A percentile compares a stretch with the other conserved stretches of the same genome.
Conservation (phyloP, 1,140 invertebrate species). For the Anastatus disparis region DNA sequence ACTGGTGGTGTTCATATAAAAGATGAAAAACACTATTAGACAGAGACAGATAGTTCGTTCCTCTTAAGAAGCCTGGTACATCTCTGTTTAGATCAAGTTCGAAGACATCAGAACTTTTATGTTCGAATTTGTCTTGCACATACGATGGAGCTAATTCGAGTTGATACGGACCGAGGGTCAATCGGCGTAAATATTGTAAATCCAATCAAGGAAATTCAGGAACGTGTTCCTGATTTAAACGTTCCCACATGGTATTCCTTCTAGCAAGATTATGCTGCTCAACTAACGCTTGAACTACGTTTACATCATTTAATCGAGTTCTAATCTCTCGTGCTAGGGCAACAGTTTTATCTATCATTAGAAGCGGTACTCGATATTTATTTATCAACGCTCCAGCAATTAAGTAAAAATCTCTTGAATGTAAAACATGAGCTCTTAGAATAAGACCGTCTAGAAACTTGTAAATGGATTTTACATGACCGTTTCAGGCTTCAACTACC, state of each 20-base stretch:
- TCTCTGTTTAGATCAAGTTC: conserved; percentile 12
- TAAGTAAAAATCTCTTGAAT: conserved; percentile 22
- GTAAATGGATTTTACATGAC: conserved; percentile 23
- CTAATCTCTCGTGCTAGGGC: background rate
- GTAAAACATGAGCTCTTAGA: background rate
- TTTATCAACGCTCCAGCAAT: conserved; percentile 31
- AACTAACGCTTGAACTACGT: background rate
- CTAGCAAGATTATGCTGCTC: background rate
- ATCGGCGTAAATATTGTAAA: background rate
- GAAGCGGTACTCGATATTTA: background rate
- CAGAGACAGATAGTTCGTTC: no score
- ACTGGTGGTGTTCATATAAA: no score
- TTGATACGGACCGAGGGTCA: conserved; percentile 28
- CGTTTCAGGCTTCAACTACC: conserved; percentile 25
- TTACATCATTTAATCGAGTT: background rate
- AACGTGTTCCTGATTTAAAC: background rate
- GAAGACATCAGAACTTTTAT: conserved; percentile 19
- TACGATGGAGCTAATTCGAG: conserved; percentile 26
- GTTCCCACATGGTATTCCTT: background rate
- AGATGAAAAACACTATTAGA: no score
- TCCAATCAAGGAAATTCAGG: background rate
- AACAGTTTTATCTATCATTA: background rate
- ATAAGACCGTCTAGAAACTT: conserved; percentile 30
- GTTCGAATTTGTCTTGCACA: conserved; percentile 24
- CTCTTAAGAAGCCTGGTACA: conserved; percentile 24